Evolutionary conservation across 2,797 vertebrate genomes (phyloP), one percentile per base, ranked within the genome.

Genomic region (Lates japonicus): DNA sequence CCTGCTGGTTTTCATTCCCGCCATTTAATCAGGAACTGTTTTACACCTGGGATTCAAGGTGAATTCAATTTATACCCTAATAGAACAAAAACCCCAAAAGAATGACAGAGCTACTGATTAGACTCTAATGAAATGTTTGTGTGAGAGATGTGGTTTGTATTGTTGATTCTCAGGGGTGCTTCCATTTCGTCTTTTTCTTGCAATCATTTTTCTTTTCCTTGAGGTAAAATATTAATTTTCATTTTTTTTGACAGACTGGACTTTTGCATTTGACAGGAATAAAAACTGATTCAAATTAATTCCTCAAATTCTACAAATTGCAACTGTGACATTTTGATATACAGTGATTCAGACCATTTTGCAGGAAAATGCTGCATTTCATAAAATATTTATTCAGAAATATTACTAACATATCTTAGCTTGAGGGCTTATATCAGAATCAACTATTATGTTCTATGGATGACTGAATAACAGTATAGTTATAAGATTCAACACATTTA

Each of bases 1-100:
- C 25, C 48, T 19, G 76, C 69, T 77, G 72, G 41, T 70, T 88
- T 73, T 76, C 11, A 67, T 75, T 46, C 10, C 41, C 35, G 46
- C 11, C 35, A 13, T 70, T 75, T 71, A 52, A 66, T 60, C n/a
- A 42, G 37, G 60, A 61, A 69, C 20, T 25, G 17, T 7, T 67
- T 68, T 62, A 78, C 52, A 73, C 60, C 37, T 22, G 67, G 63
- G 65, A 81, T 35, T 35, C 10, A 13, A 57, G 61, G 54, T 57
- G 37, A 76, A 59, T 10, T 19, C 31, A 60, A 57, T 70, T 76
- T 33, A 54, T 8, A 66, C 16, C 14, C 3, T 25, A 37, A 29
- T 31, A 57, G 48, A 55, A 25, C 9, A 66, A 25, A 57, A 22
- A 58, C 46, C 33, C 7, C 42, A 69, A 63, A 19, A 22, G 39